Conservation (phyloP, 2,888 invertebrate species). For the Agrilus cyanescens region DNA sequence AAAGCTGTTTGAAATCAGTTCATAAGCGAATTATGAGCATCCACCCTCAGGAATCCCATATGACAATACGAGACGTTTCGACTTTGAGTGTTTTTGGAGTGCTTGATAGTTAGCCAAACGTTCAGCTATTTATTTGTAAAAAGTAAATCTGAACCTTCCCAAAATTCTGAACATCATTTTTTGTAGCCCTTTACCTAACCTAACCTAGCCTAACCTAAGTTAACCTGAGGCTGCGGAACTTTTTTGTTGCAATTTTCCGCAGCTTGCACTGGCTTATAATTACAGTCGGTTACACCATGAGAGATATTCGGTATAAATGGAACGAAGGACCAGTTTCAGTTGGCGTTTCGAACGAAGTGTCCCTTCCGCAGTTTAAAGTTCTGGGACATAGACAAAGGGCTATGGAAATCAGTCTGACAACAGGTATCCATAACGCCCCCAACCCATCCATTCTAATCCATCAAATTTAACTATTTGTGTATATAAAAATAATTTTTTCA, state of each 20-base stretch:
- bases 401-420: conserved; percentile 92
- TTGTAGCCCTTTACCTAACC: conserved; percentile 2
- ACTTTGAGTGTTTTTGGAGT: too few relatives aligned
- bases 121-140: too few relatives aligned
- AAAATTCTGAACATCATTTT: too few relatives aligned
- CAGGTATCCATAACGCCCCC: conserved; percentile 56
- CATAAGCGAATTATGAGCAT: too few relatives aligned
- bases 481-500: not conserved
- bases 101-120: too few relatives aligned
- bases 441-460: conserved; percentile 12
- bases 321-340: conserved; percentile 91
- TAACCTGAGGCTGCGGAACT: too few relatives aligned
- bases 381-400: conserved; percentile 92
- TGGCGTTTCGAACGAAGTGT: conserved; percentile 91
- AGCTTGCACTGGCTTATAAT: conserved; percentile 35
- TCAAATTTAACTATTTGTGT: conserved; percentile 10
- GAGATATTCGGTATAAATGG: conserved; percentile 96
- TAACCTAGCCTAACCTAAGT: too few relatives aligned
- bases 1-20: too few relatives aligned
- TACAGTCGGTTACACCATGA: conserved; percentile 96
- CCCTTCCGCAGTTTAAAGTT: conserved; percentile 96
- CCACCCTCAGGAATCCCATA: too few relatives aligned
- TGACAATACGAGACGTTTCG: too few relatives aligned
- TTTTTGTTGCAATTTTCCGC: conserved; percentile 10
- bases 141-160: too few relatives aligned